Evolutionary conservation across 2,113 vertebrate genomes (phyloP).

Genomic region (Leuciscus idus): DNA sequence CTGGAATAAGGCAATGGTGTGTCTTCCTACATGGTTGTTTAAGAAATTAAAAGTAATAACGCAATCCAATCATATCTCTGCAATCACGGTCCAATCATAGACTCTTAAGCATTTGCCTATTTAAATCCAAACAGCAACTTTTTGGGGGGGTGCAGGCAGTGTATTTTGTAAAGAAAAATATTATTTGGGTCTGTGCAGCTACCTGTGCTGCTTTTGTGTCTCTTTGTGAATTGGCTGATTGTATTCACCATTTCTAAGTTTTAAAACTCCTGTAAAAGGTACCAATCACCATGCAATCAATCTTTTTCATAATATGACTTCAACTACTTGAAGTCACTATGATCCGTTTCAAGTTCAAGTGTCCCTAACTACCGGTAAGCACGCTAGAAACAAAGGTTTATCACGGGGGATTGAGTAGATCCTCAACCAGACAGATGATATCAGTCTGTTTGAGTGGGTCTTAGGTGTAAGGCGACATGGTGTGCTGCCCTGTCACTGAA

Average conservation of each 20-base stretch:
- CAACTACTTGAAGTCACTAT: background rate
- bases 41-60: no score
- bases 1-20: no score
- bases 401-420: slow-evolving; percentile 29
- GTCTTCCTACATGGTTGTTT: no score
- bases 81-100: no score
- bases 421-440: slow-evolving; percentile 46
- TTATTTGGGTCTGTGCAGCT: background rate
- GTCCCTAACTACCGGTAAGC: background rate
- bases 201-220: background rate
- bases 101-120: no score
- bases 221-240: background rate
- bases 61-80: no score
- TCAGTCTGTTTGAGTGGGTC: slow-evolving; percentile 35
- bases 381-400: slow-evolving; percentile 2
- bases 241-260: background rate
- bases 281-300: background rate
- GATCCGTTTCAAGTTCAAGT: slow-evolving; percentile 31
- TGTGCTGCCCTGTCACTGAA: slow-evolving; percentile 38
- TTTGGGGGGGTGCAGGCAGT: no score
- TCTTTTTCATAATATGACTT: background rate
- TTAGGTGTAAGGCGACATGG: slow-evolving; percentile 39
- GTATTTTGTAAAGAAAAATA: no score
- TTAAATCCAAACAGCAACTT: no score
- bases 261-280: background rate